Evolutionary conservation across 2,797 vertebrate species (phyloP).

Genomic region (Artibeus jamaicensis): DNA sequence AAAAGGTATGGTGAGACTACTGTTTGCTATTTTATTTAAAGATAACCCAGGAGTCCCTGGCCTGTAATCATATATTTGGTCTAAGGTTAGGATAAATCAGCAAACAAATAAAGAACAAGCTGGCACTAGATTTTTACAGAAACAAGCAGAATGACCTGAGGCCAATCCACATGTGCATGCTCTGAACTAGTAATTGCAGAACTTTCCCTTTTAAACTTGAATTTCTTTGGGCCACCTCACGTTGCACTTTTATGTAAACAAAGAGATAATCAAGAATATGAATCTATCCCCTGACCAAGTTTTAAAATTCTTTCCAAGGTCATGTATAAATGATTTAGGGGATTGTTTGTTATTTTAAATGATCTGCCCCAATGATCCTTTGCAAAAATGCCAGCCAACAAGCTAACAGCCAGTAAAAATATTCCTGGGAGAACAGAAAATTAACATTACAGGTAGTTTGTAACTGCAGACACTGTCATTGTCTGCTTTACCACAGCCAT

Average conservation of each 20-base stretch:
- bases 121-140: neutral
- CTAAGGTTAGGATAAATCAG: neutral
- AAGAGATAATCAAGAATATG: neutral
- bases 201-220: neutral
- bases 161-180: neutral
- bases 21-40: neutral
- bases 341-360: slow-evolving; percentile 46
- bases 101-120: neutral
- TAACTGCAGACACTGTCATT: neutral
- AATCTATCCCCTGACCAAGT: neutral
- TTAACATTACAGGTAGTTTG: neutral
- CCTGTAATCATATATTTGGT: neutral
- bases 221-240: neutral
- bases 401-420: neutral
- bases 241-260: neutral
- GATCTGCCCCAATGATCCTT: slow-evolving; percentile 17
- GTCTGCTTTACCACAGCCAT: neutral
- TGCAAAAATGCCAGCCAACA: slow-evolving; percentile 22
- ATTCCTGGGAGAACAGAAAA: slow-evolving; percentile 12
- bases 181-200: neutral
- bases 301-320: slow-evolving; percentile 25
- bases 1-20: neutral
- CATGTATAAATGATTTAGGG: neutral
- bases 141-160: neutral
- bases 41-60: neutral